A percentile compares a stretch with the other conserved stretches of the same genome.
These are phyloP conservation scores for Microctenopoma steveboyesi DNA, from an alignment of 2,797 vertebrate species.

Conservation along the genomic window DNA sequence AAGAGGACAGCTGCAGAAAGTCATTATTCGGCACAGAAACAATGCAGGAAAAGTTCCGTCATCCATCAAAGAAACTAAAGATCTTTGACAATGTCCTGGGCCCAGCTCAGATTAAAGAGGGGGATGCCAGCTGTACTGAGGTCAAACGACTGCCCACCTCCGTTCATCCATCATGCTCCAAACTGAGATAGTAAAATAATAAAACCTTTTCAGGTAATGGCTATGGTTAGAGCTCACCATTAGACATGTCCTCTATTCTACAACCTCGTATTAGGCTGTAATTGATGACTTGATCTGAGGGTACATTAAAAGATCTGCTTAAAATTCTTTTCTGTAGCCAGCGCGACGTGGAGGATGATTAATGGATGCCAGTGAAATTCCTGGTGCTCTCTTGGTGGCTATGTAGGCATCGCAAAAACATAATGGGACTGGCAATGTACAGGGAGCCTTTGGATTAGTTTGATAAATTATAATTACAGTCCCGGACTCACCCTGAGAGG, in stretches of 20 bases:
- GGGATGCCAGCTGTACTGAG: slow-evolving; percentile 55
- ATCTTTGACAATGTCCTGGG: slow-evolving; percentile 71
- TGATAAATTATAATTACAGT: slow-evolving; percentile 60
- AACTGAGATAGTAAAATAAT: slow-evolving; percentile 68
- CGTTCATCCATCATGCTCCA: slow-evolving; percentile 73
- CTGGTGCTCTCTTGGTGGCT: slow-evolving; percentile 44
- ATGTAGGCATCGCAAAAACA: slow-evolving; percentile 28
- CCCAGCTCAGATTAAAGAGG: slow-evolving; percentile 57
- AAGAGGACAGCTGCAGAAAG: slow-evolving; percentile 63
- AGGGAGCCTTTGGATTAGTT: slow-evolving; percentile 38
- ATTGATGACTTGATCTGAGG: slow-evolving; percentile 74
- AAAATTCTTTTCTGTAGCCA: slow-evolving; percentile 60
- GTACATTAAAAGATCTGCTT: slow-evolving; percentile 68
- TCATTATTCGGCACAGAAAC: slow-evolving; percentile 71
- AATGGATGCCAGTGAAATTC: slow-evolving; percentile 55
- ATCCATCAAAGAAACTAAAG: slow-evolving; percentile 75
- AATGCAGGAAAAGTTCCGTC: slow-evolving; percentile 68
- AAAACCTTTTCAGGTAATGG: slow-evolving; percentile 76
- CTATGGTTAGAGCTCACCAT: slow-evolving; percentile 54
- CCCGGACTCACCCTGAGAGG: slow-evolving; percentile 21
- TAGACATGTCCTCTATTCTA: slow-evolving; percentile 51
- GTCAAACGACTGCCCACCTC: slow-evolving; percentile 58
- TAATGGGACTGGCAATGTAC: slow-evolving; percentile 38
- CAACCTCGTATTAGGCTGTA: slow-evolving; percentile 62
- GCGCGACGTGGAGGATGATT: slow-evolving; percentile 52